Conservation (phyloP, 1,140 invertebrate species). For the Drosophila tsacasi region DNA sequence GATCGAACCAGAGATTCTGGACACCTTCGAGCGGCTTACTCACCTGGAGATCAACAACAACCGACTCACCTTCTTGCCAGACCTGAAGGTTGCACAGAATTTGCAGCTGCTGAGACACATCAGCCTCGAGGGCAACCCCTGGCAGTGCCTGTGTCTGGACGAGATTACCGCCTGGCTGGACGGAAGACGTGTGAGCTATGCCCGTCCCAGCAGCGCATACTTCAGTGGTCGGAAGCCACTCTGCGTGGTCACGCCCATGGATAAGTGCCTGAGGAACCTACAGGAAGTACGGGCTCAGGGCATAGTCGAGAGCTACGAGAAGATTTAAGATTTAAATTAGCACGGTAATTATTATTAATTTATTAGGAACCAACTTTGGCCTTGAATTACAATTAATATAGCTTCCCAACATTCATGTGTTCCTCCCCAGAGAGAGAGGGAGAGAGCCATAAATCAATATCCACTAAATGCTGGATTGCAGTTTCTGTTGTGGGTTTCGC, state of each 20-base stretch:
- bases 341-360: background rate
- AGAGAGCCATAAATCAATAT: slow-evolving; percentile 71
- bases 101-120: slow-evolving; percentile 55
- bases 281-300: slow-evolving; percentile 47
- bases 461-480: slow-evolving; percentile 59
- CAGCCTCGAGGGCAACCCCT: slow-evolving; percentile 77
- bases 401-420: background rate
- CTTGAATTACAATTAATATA: background rate
- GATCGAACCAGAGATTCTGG: slow-evolving; percentile 52
- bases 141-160: slow-evolving; percentile 78
- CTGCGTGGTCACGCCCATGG: slow-evolving; percentile 71
- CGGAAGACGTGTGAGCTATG: slow-evolving; percentile 48
- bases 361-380: background rate
- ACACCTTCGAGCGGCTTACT: slow-evolving; percentile 36
- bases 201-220: slow-evolving; percentile 57
- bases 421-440: background rate
- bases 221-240: slow-evolving; percentile 69
- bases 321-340: slow-evolving; percentile 61
- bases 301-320: slow-evolving; percentile 64
- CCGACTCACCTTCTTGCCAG: slow-evolving; percentile 64
- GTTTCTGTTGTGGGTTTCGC: slow-evolving; percentile 46
- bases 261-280: slow-evolving; percentile 61
- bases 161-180: slow-evolving; percentile 68
- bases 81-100: slow-evolving; percentile 11
- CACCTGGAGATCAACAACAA: slow-evolving; percentile 78